Evolutionary conservation across 1,140 invertebrate genomes (phyloP).

Genomic region (Oppia nitens): DNA sequence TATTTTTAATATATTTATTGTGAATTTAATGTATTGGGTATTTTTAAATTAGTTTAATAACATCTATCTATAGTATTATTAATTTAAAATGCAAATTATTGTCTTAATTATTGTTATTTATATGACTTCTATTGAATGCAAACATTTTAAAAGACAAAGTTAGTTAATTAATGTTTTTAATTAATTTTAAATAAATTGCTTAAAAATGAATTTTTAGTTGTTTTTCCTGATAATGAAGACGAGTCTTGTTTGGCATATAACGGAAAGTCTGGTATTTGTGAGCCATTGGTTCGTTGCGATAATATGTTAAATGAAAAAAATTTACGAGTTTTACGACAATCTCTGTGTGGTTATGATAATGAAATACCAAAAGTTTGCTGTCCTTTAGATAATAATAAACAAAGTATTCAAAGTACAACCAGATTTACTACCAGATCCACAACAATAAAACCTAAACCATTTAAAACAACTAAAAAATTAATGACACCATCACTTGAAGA

Average conservation of each 20-base stretch:
- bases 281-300: neutral
- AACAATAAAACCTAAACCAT: neutral
- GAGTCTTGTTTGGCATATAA: neutral
- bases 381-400: neutral
- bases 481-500: neutral
- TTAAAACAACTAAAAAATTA: neutral
- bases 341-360: conserved; percentile 15
- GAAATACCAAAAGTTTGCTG: conserved; percentile 17
- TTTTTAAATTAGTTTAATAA: neutral
- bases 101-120: neutral
- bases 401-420: conserved; percentile 3
- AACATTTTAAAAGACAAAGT: neutral
- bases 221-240: conserved; percentile 4
- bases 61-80: neutral
- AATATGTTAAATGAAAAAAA: neutral
- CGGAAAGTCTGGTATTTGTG: neutral
- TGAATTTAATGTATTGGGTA: too few relatives aligned
- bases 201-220: conserved; percentile 2
- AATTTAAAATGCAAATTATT: neutral
- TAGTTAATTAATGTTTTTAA: neutral
- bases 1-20: too few relatives aligned
- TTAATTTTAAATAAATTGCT: neutral
- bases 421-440: neutral
- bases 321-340: neutral
- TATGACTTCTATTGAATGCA: neutral